Evolutionary conservation across 2,888 invertebrate genomes (phyloP).

Genomic region (Colletes collaris): DNA sequence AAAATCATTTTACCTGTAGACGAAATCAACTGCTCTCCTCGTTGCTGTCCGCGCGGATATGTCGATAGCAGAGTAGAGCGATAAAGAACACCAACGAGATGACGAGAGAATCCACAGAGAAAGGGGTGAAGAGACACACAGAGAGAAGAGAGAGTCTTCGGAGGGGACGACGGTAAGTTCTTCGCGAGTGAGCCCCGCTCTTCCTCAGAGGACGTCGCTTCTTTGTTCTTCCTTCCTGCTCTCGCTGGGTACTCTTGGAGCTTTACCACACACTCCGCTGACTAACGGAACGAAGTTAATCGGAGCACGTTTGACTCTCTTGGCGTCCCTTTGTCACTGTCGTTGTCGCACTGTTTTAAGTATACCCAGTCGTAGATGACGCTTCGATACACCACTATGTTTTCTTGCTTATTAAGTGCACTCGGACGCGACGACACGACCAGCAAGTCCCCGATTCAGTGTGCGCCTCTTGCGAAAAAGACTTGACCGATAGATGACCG

Average conservation of each 20-base stretch:
- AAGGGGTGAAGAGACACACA: conserved; percentile 37
- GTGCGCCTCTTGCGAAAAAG: conserved; percentile 1
- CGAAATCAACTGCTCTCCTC: conserved; percentile 49
- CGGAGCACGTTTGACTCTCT: conserved; percentile 61
- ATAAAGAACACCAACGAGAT: conserved; percentile 30
- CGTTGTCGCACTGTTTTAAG: conserved; percentile 12
- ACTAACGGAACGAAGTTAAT: conserved; percentile 74
- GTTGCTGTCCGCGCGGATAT: conserved; percentile 37
- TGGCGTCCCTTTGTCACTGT: conserved; percentile 48
- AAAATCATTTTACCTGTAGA: conserved; percentile 75
- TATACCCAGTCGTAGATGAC: conserved; percentile 6
- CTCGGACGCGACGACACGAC: conserved; percentile 29
- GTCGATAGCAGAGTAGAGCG: conserved; percentile 33
- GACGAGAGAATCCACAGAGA: conserved; percentile 31
- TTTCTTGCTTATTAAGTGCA: not conserved
- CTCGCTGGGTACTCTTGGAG: conserved; percentile 45
- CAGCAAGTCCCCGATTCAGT: conserved; percentile 1
- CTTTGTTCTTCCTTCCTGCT: conserved; percentile 74
- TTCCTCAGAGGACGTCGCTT: conserved; percentile 63
- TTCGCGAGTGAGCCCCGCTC: conserved; percentile 44
- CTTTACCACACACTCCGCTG: conserved; percentile 49
- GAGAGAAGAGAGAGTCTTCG: conserved; percentile 28
- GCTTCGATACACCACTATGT: conserved; percentile 13
- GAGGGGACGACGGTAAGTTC: conserved; percentile 49
- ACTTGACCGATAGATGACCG: conserved; percentile 12